Evolutionary conservation across 2,797 vertebrate genomes (phyloP).

Genomic region (Lepus oiostolus): DNA sequence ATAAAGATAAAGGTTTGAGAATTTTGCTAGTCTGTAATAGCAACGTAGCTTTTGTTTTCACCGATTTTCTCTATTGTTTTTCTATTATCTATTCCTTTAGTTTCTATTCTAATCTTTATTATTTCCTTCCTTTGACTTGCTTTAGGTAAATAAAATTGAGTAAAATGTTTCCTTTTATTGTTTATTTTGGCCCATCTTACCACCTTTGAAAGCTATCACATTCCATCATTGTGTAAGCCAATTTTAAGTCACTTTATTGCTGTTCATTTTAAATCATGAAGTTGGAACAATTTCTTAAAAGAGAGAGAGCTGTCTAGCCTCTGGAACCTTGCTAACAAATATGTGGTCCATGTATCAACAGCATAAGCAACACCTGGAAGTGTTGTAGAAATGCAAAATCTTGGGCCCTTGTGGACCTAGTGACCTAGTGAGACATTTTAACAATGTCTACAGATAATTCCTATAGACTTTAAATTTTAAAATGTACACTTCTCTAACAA

Average conservation of each 20-base stretch:
- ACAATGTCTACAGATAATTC: background rate
- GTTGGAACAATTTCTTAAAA: constrained; percentile 20
- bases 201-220: constrained; percentile 8
- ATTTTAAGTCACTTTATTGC: constrained; percentile 3
- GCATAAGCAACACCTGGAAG: background rate
- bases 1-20: background rate
- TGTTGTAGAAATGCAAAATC: background rate
- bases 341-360: background rate
- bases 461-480: background rate
- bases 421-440: background rate
- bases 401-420: background rate
- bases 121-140: constrained; percentile 3
- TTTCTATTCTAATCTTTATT: constrained; percentile 31
- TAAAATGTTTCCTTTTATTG: constrained; percentile 5
- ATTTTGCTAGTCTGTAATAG: background rate
- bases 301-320: background rate
- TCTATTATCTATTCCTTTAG: background rate
- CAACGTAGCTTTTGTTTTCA: constrained; percentile 14
- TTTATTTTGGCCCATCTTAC: background rate
- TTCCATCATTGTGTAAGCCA: background rate
- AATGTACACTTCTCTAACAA: background rate
- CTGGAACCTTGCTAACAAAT: background rate
- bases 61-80: constrained; percentile 18
- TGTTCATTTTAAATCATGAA: background rate
- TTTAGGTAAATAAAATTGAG: constrained; percentile 1